These are phyloP conservation scores for Pogonophryne albipinna DNA, from an alignment of 2,797 vertebrate genomes.

Conservation along the genomic window DNA sequence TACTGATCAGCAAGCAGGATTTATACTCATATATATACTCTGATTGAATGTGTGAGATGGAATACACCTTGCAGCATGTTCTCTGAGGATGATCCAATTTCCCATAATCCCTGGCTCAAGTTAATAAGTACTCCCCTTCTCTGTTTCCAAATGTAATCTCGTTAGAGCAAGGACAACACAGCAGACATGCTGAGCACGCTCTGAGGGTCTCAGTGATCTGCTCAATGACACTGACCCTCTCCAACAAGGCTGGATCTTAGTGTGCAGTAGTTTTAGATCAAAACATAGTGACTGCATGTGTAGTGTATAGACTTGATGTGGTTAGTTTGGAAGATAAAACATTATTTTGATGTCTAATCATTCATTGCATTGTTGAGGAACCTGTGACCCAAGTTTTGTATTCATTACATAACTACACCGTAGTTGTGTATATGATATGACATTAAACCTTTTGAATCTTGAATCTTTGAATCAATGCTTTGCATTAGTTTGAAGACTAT, in stretches of 20 bases:
- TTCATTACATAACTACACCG: too few species aligned
- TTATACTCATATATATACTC: slow-evolving; percentile 59
- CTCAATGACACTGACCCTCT: slow-evolving; percentile 35
- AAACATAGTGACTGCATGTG: not conserved
- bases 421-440: too few species aligned
- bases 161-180: slow-evolving; percentile 77
- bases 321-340: too few species aligned
- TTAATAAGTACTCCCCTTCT: slow-evolving; percentile 72
- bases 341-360: too few species aligned
- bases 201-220: slow-evolving; percentile 58
- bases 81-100: slow-evolving; percentile 80
- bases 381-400: too few species aligned
- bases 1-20: slow-evolving; percentile 55
- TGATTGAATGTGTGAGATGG: slow-evolving; percentile 42
- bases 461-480: too few species aligned
- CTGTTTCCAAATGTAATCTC: slow-evolving; percentile 74
- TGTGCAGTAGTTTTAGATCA: not conserved
- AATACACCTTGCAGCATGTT: slow-evolving; percentile 17
- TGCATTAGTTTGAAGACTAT: not conserved
- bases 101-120: slow-evolving; percentile 80
- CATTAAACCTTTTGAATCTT: too few species aligned
- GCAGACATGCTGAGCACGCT: slow-evolving; percentile 75
- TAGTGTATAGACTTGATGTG: too few species aligned
- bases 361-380: too few species aligned
- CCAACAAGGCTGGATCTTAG: not conserved